phyloP scores from a whole-genome alignment of 2,797 vertebrate genomes.

The Gila robusta region DNA sequence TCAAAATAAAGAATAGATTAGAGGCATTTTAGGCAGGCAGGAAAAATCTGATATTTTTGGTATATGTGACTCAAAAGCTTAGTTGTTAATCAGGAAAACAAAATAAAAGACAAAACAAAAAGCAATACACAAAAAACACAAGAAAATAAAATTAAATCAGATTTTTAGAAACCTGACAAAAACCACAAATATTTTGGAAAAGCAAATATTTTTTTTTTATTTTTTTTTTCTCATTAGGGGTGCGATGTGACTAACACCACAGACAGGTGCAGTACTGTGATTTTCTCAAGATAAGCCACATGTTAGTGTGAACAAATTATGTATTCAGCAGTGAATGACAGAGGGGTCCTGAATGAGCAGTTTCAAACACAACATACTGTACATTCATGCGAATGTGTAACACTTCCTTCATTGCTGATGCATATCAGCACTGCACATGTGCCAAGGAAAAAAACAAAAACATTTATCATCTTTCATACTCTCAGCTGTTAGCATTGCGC shows the following conservation, averaged over 20 bases:
- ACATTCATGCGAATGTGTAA: neutral
- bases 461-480: neutral
- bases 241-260: neutral
- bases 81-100: neutral
- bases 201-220: fast-evolving
- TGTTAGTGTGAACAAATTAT: neutral
- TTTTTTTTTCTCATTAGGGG: neutral
- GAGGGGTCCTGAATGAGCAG: neutral
- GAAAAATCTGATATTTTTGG: neutral
- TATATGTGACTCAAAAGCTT: neutral
- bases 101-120: neutral
- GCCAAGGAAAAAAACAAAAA: neutral
- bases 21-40: neutral
- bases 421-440: neutral
- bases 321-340: neutral
- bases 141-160: no score
- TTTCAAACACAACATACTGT: neutral
- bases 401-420: neutral
- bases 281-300: no score
- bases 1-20: neutral
- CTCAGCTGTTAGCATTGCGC: neutral
- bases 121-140: no score
- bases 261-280: neutral
- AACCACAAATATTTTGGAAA: neutral
- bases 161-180: neutral